Evolutionary conservation across 2,888 invertebrate genomes (phyloP), one percentile per base, ranked within the genome.

Genomic region (Isoperla grammatica): DNA sequence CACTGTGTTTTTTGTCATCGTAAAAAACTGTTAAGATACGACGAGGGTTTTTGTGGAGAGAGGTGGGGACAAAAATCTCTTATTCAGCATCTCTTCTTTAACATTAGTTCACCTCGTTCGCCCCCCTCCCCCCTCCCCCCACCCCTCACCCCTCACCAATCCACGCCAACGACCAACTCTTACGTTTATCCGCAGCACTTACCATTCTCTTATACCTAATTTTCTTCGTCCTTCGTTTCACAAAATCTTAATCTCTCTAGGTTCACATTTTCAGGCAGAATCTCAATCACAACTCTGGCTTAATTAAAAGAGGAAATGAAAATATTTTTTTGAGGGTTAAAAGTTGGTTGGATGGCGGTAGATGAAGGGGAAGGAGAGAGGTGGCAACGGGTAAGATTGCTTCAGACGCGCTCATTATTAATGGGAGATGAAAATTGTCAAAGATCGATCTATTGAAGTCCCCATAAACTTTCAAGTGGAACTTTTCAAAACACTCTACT

Each of bases 231-330:
- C 49, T 50, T 15, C 49, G 49, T 29, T 50, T 35, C 49, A 53
- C 46, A 46, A 49, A 60, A 60, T 60, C 39, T 60, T 56, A 60
- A 56, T 56, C 60, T 56, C 56, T 37, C 42, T n/a, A 20, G 17
- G 49, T 23, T 39, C 43, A 60, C 48, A 49, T 49, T 56, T 56
- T 56, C 40, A 49, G 50, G 60, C 23, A 50, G 29, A 43, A 56
- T 60, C 60, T 60, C 56, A 60, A 60, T 60, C 60, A 56, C 50
- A 60, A 60, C 56, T 60, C 46, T 39, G 49, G 43, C 60, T 60
- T 56, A 60, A 60, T 60, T 60, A 56, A 60, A 60, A 60, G 56
- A 50, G 60, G 50, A 49, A 56, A 53, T 53, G 37, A 39, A 37
- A 37, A 37, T 19, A 17, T 20, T 19, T 37, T 53, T 39, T 37